Evolutionary conservation across 23 tunicate genomes (phyloP), one percentile per base, ranked within the genome.

Genomic region (Botrylloides violaceus): DNA sequence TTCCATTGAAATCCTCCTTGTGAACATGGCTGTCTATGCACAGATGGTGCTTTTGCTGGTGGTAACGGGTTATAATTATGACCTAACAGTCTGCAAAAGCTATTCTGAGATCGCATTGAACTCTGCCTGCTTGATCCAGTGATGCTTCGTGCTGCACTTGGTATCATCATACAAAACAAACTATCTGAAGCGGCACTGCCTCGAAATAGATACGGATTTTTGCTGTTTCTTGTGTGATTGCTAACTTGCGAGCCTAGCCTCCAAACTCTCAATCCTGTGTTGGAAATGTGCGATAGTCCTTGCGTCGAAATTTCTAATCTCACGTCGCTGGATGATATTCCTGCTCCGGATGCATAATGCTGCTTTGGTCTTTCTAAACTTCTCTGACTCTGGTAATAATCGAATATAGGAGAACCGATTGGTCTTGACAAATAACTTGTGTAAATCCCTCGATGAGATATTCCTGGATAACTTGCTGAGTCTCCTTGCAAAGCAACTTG

Each of bases 361-460:
- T 63, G 70, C 35, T 63, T 63, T 4, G 70, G 70, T 9, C 70
- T 31, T 31, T 63, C 70, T 63, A 63, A 63, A 25, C 32, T 57
- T 79, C 79, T 66, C 66, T 75, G 50, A 30, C 43, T 26, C 90
- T 83, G 75, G 36, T 32, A 65, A 43, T 24, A 35, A 4, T 43
- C 74, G 12, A 68, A 26, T 32, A 68, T 23, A 5, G 74, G 26
- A 20, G 74, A 31, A 5, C 58, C 58, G 56, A 37, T 43, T 0
- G 43, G 23, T 23, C 74, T 39, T 20, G 58, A 37, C 47, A 68
- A 23, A 43, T 23, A 36, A 20, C 29, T 9, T 68, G 74, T 23
- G 58, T 37, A 68, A 25, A 35, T 68, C 7, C 29, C 24, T 21
- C 20, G 74, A 5, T 37, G 58, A 1, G 49, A 31, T 22, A 68